Base-by-base conservation (phyloP, 1,140 invertebrate genomes). In the Drosophila erecta region DNA sequence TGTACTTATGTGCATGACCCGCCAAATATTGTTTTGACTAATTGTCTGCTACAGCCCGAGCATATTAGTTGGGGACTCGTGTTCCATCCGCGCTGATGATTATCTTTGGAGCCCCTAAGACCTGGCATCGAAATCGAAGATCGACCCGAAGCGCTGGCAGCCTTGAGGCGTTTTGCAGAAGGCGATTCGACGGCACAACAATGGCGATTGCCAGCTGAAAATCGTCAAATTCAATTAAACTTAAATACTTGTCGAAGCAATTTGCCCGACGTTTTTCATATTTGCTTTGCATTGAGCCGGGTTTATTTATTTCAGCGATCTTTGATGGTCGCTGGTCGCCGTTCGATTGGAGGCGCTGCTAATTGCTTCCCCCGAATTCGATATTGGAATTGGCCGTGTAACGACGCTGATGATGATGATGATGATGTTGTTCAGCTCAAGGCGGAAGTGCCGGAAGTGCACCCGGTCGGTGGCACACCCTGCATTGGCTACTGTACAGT, bases 171-270 rank as follows among this genome's bases (percentile, higher is more conserved):
- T 72, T 85, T 89, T 83, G 84, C 84, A 79, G 64, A 79, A 83
- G 55, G 64, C 51, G 57, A 75, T 53, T 57, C 57, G 61, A 50
- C 38, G 22, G 50, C 38, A 44, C 54, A 37, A 57, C 40, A 41
- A 59, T 49, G 46, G 30, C 33, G n/a, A 2, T 5, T 38, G 37
- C 11, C 22, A 41, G 24, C 58, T 35, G 57, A 79, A 80, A 79
- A 83, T 76, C 83, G 79, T 83, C 79, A 79, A 89, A 90, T 89
- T 89, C 84, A 89, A 89, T 89, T 89, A 89, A 89, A 89, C 71
- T 89, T 89, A 89, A 89, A 89, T 80, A 84, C 84, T 80, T 80
- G 76, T 77, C 79, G 84, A 80, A 89, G 75, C 85, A 89, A 89
- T 89, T 89, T 87, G 72, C 7, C 38, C 56, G 59, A 49, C 33